Evolutionary conservation across 2,797 vertebrate genomes (phyloP).

Genomic region (Lithobates pipiens): DNA sequence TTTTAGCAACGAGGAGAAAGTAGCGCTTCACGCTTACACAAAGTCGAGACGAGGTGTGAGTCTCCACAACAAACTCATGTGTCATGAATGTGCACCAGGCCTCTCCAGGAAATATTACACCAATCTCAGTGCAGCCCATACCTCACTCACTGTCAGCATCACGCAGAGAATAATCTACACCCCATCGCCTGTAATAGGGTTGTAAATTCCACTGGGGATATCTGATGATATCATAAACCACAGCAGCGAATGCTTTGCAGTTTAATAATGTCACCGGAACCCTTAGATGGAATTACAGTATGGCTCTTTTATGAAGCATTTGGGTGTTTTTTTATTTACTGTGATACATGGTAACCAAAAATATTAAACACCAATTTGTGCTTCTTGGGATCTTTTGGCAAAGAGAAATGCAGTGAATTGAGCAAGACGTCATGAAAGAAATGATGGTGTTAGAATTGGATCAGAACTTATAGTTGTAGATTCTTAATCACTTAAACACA

Average conservation of each 20-base stretch:
- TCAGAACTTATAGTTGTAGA: slow-evolving; percentile 13
- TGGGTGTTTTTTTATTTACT: slow-evolving; percentile 75
- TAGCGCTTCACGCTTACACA: slow-evolving; percentile 25
- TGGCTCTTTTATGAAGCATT: slow-evolving; percentile 64
- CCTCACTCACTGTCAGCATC: slow-evolving; percentile 60
- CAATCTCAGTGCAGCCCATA: slow-evolving; percentile 36
- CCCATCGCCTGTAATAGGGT: slow-evolving; percentile 63
- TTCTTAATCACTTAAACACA: slow-evolving; percentile 37
- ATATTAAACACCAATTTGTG: slow-evolving; percentile 56
- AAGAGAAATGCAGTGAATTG: slow-evolving; percentile 37
- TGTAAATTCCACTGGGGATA: slow-evolving; percentile 68
- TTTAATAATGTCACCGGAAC: slow-evolving; percentile 75
- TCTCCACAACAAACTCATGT: slow-evolving; percentile 46
- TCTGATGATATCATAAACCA: slow-evolving; percentile 70
- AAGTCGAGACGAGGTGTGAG: slow-evolving; percentile 54
- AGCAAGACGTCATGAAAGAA: slow-evolving; percentile 44
- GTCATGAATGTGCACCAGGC: slow-evolving; percentile 50
- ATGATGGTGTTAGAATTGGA: slow-evolving; percentile 33
- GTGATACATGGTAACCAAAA: slow-evolving; percentile 70
- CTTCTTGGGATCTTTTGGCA: slow-evolving; percentile 48
- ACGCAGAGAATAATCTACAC: slow-evolving; percentile 58
- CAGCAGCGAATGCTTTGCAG: slow-evolving; percentile 66
- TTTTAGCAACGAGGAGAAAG: slow-evolving; percentile 48
- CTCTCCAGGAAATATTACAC: slow-evolving; percentile 51
- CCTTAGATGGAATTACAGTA: slow-evolving; percentile 73